Evolutionary conservation across 2,113 vertebrate species (phyloP), one percentile per base, ranked within the genome.

Genomic region (Phasianus colchicus): DNA sequence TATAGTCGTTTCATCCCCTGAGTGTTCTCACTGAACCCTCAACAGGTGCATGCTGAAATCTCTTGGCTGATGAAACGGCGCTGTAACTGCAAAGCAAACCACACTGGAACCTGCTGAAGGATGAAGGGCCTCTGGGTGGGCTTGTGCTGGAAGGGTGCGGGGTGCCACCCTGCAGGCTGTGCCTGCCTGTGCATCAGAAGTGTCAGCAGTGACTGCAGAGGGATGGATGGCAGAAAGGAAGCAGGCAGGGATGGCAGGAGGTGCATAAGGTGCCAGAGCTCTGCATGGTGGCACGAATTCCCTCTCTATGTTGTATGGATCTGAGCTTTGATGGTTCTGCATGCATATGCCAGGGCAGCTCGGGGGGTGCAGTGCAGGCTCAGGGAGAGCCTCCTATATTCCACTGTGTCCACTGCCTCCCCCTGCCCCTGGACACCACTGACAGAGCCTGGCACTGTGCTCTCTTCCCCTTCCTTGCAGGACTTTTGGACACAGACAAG

Each of bases 11-110:
- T 13, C 29, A 30, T 93, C 90, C 63, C 79, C n/a, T 25, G 70
- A 74, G 73, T 36, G 36, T 83, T 94, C 79, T 81, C 78, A 90
- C 19, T 72, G 85, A 89, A 81, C 45, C 48, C 88, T 91, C 91
- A 78, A 79, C 36, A 81, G 76, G 60, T 61, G 43, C 0, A 0
- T 61, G 65, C 75, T 89, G 72, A 88, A 47, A 69, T 80, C 83
- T 92, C 30, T 65, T 88, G 69, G 88, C 79, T 96, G 90, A 92
- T 95, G 94, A 91, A 95, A 95, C 57, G 21, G 55, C 4, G 3
- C 11, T 58, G 55, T n/a, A 58, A 58, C 32, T 58, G 30, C 55
- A 58, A n/a, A 58, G 55, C 55, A 58, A 58, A n/a, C 19, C 55
- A 20, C 61, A 32, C 32, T 50, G 77, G 66, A 73, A 60, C 73